Percentiles rank a stretch among this genome's conserved stretches.
Conservation (phyloP, 2,113 vertebrate species). For the Bungarus multicinctus region DNA sequence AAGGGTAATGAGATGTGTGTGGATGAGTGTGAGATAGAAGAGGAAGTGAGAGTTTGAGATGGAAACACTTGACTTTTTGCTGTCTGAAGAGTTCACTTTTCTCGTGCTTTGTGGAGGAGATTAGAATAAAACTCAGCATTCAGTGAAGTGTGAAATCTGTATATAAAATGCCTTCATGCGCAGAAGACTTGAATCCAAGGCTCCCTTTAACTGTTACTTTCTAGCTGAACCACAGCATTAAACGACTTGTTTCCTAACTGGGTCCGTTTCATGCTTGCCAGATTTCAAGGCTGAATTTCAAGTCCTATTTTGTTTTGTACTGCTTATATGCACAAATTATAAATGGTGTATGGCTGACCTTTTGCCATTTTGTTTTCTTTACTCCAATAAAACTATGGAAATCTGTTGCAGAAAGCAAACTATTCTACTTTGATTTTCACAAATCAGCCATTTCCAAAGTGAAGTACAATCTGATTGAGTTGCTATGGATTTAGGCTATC, state of each 20-base stretch:
- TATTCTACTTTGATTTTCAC: conserved; percentile 1
- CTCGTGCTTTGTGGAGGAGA: background rate
- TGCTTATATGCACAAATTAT: background rate
- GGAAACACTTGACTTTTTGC: conserved; percentile 28
- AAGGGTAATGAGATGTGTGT: conserved; percentile 32
- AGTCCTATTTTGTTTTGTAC: background rate
- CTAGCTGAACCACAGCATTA: background rate
- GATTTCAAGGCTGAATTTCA: background rate
- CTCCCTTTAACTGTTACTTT: background rate
- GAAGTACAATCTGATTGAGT: background rate
- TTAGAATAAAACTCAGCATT: conserved; percentile 2
- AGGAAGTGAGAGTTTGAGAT: conserved; percentile 19
- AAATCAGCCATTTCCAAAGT: conserved; percentile 6
- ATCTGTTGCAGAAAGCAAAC: conserved; percentile 3
- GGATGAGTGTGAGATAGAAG: conserved; percentile 23
- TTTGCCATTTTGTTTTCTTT: conserved; percentile 1
- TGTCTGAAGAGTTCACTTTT: conserved; percentile 24
- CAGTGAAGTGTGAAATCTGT: background rate
- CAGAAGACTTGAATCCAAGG: conserved; percentile 20
- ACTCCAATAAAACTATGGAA: background rate
- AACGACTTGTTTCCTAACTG: background rate
- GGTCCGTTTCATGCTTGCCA: background rate
- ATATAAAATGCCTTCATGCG: background rate
- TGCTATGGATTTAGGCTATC: background rate
- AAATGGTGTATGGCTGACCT: background rate